Evolutionary conservation across 2,888 invertebrate genomes (phyloP), one percentile per base, ranked within the genome.

Genomic region (Itoplectis maculator): DNA sequence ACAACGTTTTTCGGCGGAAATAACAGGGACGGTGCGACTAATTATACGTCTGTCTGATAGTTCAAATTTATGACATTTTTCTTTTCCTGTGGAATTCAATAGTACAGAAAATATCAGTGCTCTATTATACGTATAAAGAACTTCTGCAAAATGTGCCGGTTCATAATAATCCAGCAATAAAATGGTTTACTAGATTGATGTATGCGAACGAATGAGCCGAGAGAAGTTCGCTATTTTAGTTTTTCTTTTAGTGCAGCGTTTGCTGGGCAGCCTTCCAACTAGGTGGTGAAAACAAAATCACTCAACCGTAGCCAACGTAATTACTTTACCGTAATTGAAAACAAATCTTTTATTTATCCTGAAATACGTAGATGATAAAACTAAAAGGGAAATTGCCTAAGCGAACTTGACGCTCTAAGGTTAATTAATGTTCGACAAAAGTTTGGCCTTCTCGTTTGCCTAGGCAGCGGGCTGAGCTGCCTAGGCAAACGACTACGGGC

Each of bases 311-410:
- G 54, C 29, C 47, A 47, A 54, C 56, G 69, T 74, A 78, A 81
- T 81, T 78, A 81, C 63, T 78, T 78, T 74, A 74, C n/a, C 29
- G 56, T 78, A 74, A 81, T 78, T 81, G 77, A 74, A 81, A 81
- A 74, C 73, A 74, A 78, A 74, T 81, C 73, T 78, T 74, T 56
- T 65, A 65, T 81, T 78, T 81, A 81, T 81, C 40, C 35, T 15
- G 35, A 72, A 56, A 59, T 61, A 69, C 73, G 49, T 18, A 47
- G 56, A 47, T 47, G 69, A 81, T 49, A 56, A 69, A 37, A 45
- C 45, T 49, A 45, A 42, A 35, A 45, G 61, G 45, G 37, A 61
- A 61, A 74, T 65, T 69, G 45, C 63, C 42, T 47, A 18, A 20
- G 63, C 68, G 37, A 69, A 73, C 63, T 65, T 54, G 54, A 35